Percentiles rank a stretch among this genome's conserved stretches.
phyloP scores from a whole-genome alignment of 2,888 invertebrate genomes.

The Phyto melanocephala region DNA sequence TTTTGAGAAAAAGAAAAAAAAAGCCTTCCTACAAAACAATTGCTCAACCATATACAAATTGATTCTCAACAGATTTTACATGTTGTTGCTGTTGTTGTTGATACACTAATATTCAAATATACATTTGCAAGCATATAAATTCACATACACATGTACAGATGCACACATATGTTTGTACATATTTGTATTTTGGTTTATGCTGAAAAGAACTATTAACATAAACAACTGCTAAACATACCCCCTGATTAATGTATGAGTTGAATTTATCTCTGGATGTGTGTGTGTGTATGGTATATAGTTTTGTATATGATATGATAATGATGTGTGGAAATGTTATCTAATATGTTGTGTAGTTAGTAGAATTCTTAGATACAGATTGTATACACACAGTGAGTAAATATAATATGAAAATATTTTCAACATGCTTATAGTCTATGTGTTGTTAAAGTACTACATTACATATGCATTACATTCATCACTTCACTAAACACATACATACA shows the following conservation, averaged over 20 bases:
- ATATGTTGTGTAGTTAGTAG: slow-evolving; percentile 20
- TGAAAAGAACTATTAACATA: slow-evolving; percentile 30
- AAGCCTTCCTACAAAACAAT: slow-evolving; percentile 54
- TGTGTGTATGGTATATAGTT: neutral
- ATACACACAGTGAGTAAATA: neutral
- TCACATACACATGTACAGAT: too few relatives aligned
- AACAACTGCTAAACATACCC: slow-evolving; percentile 54
- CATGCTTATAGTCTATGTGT: slow-evolving; percentile 1
- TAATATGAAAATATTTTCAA: neutral
- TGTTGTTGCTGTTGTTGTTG: neutral
- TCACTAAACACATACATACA: neutral
- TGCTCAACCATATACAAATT: slow-evolving; percentile 57
- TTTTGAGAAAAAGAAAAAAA: too few relatives aligned
- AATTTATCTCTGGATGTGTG: neutral
- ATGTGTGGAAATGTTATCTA: slow-evolving; percentile 61
- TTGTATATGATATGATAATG: slow-evolving; percentile 54
- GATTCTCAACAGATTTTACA: slow-evolving; percentile 59
- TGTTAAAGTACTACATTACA: slow-evolving; percentile 53
- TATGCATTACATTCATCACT: slow-evolving; percentile 61
- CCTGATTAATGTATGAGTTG: neutral
- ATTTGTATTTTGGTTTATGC: slow-evolving; percentile 12
- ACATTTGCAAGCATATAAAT: neutral
- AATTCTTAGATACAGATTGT: neutral
- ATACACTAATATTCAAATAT: too few relatives aligned
- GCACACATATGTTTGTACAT: neutral